Evolutionary conservation across 23 tunicate species (phyloP).

Genomic region (Halocynthia aurantium): DNA sequence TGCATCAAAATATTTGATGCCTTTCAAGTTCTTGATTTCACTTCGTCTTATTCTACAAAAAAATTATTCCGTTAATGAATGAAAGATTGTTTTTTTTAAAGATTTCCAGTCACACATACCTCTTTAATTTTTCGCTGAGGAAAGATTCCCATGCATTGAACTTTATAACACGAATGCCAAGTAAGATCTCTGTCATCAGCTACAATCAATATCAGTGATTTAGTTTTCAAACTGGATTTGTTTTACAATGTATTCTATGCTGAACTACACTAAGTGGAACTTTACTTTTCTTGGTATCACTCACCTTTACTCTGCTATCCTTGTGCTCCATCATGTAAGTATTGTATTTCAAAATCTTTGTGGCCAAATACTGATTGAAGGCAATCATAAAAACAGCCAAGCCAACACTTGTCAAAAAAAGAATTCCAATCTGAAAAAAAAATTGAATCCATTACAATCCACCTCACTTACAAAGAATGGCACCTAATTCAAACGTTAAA

Average conservation of each 20-base stretch:
- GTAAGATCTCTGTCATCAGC: conserved; percentile 81
- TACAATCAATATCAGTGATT: conserved; percentile 4
- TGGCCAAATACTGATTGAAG: conserved; percentile 85
- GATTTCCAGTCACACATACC: conserved; percentile 23
- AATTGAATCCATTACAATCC: too few species aligned
- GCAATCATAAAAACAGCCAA: conserved; percentile 82
- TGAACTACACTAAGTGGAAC: background rate
- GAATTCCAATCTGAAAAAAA: conserved; percentile 60
- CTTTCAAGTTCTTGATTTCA: conserved; percentile 65
- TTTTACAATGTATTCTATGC: background rate
- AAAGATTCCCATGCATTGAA: conserved; percentile 74
- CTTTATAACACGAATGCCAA: conserved; percentile 78
- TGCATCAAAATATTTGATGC: conserved; percentile 95
- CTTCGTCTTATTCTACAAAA: conserved; percentile 45
- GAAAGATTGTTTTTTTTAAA: background rate
- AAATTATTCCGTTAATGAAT: too few species aligned
- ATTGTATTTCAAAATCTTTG: conserved; percentile 82
- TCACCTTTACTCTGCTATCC: conserved; percentile 71
- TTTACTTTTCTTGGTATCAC: background rate
- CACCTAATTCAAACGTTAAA: too few species aligned
- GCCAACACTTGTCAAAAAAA: conserved; percentile 79
- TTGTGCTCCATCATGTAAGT: conserved; percentile 69
- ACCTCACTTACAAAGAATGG: too few species aligned
- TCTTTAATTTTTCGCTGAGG: conserved; percentile 41
- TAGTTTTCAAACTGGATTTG: background rate